phyloP scores from a whole-genome alignment of 2,888 invertebrate species.

The Helicoverpa assulta region DNA sequence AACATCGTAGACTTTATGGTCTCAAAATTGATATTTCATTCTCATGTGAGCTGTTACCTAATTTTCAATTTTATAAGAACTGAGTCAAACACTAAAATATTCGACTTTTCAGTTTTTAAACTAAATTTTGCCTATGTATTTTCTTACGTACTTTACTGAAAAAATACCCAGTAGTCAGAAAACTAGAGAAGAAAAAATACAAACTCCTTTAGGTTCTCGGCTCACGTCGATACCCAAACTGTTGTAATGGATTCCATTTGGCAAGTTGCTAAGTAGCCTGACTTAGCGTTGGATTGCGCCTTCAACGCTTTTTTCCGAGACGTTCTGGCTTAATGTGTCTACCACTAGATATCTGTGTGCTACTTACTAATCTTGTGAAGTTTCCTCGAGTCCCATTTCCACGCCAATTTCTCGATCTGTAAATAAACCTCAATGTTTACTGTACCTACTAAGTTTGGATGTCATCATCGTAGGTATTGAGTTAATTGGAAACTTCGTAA shows the following conservation, averaged over 20 bases:
- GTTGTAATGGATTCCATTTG: conserved; percentile 75
- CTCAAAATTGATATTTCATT: conserved; percentile 36
- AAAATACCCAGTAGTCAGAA: conserved; percentile 8
- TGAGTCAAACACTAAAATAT: too few relatives aligned
- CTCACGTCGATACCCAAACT: conserved; percentile 62
- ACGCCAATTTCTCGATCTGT: conserved; percentile 8
- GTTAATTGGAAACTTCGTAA: neutral
- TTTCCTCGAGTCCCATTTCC: conserved; percentile 14
- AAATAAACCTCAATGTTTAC: neutral
- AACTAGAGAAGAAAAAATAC: conserved; percentile 29
- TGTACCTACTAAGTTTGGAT: neutral
- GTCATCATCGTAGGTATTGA: neutral
- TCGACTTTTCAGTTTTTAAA: neutral
- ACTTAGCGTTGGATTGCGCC: conserved; percentile 62
- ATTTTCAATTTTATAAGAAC: conserved; percentile 24
- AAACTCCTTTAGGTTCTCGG: conserved; percentile 54
- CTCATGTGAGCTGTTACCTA: conserved; percentile 15
- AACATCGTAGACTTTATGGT: neutral
- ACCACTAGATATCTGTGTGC: conserved; percentile 39
- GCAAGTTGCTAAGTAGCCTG: conserved; percentile 70
- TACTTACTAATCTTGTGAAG: conserved; percentile 41
- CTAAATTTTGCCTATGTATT: neutral
- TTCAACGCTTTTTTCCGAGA: conserved; percentile 55
- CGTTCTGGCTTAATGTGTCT: conserved; percentile 52
- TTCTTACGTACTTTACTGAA: neutral